Percentiles rank a stretch among this genome's conserved stretches.
Conservation (phyloP, 1,140 invertebrate species). For the Zaprionus ghesquierei region DNA sequence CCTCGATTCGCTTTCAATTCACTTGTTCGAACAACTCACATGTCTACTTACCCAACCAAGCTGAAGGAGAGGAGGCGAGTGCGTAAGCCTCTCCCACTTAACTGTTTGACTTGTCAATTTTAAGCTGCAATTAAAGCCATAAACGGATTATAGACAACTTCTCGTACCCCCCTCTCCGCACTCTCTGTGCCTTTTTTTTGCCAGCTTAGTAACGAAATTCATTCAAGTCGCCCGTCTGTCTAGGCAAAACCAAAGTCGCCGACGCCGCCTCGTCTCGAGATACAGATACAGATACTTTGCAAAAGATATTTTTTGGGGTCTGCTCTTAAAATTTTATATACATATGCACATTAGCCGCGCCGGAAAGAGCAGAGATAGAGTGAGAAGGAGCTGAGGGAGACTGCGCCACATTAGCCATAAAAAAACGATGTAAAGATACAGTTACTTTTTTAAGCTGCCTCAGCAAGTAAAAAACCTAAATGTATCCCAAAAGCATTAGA, state of each 20-base stretch:
- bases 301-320: constrained; percentile 32
- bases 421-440: constrained; percentile 7
- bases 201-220: constrained; percentile 55
- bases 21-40: constrained; percentile 38
- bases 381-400: constrained; percentile 15
- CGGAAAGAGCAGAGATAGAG: constrained; percentile 12
- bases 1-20: constrained; percentile 1
- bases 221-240: constrained; percentile 44
- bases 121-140: constrained; percentile 77
- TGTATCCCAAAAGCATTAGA: neutral
- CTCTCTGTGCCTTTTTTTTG: constrained; percentile 15
- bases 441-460: constrained; percentile 21
- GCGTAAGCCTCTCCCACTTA: constrained; percentile 19
- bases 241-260: constrained; percentile 20
- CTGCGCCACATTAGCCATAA: constrained; percentile 61
- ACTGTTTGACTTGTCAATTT: constrained; percentile 62
- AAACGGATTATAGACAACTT: constrained; percentile 65
- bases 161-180: neutral
- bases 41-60: constrained; percentile 50
- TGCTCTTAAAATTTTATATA: constrained; percentile 80
- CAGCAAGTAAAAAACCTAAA: neutral
- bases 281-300: constrained; percentile 5
- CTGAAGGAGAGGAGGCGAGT: neutral
- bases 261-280: too few species aligned
- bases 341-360: constrained; percentile 67